Evolutionary conservation across 2,797 vertebrate genomes (phyloP), one percentile per base, ranked within the genome.

Genomic region (Karalla daura): DNA sequence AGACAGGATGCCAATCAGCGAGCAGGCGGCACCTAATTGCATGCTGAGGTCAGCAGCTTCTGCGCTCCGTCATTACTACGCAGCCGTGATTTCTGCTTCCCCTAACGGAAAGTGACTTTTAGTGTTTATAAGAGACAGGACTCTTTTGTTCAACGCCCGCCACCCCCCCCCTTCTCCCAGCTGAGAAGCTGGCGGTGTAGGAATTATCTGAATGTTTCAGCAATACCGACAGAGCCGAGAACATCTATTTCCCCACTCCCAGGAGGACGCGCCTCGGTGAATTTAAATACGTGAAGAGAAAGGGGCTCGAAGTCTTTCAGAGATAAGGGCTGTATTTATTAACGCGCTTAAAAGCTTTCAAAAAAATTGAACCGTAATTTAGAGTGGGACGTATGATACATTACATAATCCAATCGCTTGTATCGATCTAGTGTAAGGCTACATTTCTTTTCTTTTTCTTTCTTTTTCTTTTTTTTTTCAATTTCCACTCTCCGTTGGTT

Each of bases 31-130:
- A 32, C 58, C 81, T 88, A 86, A 91, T 89, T 90, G 85, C 84
- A 71, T 84, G 86, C 85, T 85, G 81, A 88, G 83, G 71, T 85
- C 86, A 87, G 86, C 84, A 56, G 43, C n/a, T 73, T 67, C 46
- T 58, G 30, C 11, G 40, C 54, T 63, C 39, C 2, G 11, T 72
- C 70, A 56, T 81, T 75, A 63, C 63, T 0, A 2, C 17, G 44
- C 12, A 4, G 50, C 54, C 69, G 52, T 81, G 78, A 89, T 82
- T 85, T 78, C 74, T 80, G 78, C 67, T 70, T 52, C 75, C 27
- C 47, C 72, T 70, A 77, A 87, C 83, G 74, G 62, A 74, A 76
- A 52, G 46, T 74, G 85, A 85, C 79, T 79, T 44, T 67, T 37
- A 50, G 43, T 76, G 77, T 82, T 88, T 63, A 49, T 49, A 44